Conservation (phyloP, 1,140 invertebrate species). For the Euwallacea fornicatus region DNA sequence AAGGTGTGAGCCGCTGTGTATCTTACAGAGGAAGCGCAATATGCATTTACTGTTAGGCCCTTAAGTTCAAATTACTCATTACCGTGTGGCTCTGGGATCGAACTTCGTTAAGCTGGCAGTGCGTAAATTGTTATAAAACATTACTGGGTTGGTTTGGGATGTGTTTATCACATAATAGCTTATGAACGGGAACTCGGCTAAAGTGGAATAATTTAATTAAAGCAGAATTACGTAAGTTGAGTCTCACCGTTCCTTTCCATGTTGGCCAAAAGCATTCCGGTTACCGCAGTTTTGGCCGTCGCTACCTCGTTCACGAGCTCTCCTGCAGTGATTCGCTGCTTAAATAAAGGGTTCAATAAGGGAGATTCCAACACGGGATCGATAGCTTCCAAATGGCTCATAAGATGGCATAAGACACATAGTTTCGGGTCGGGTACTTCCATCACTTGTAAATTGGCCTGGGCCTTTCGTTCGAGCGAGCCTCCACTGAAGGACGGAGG, state of each 20-base stretch:
- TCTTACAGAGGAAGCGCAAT: conserved; percentile 19
- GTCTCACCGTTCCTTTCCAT: conserved; percentile 81
- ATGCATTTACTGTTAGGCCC: too few relatives aligned
- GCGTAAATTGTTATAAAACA: conserved; percentile 81
- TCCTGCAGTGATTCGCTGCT: conserved; percentile 75
- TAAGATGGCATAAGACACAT: conserved; percentile 82
- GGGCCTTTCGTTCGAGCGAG: conserved; percentile 26
- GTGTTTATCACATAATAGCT: conserved; percentile 88
- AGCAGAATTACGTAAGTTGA: background rate
- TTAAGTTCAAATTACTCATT: background rate
- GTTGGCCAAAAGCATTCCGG: conserved; percentile 82
- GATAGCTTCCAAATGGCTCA: conserved; percentile 81
- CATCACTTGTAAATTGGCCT: conserved; percentile 39
- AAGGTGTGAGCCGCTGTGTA: conserved; percentile 84
- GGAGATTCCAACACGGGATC: conserved; percentile 83
- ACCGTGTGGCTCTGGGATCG: conserved; percentile 72
- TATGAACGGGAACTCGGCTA: conserved; percentile 89
- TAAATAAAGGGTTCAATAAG: conserved; percentile 71
- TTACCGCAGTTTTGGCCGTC: conserved; percentile 68
- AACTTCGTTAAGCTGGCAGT: conserved; percentile 79
- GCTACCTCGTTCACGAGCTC: conserved; percentile 76
- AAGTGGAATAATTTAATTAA: conserved; percentile 36
- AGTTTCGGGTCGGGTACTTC: conserved; percentile 85
- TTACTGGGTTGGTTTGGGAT: conserved; percentile 76
- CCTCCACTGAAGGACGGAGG: conserved; percentile 30